These are phyloP conservation scores for Ammodytes dubius DNA, from an alignment of 2,113 vertebrate species.

Conservation along the genomic window DNA sequence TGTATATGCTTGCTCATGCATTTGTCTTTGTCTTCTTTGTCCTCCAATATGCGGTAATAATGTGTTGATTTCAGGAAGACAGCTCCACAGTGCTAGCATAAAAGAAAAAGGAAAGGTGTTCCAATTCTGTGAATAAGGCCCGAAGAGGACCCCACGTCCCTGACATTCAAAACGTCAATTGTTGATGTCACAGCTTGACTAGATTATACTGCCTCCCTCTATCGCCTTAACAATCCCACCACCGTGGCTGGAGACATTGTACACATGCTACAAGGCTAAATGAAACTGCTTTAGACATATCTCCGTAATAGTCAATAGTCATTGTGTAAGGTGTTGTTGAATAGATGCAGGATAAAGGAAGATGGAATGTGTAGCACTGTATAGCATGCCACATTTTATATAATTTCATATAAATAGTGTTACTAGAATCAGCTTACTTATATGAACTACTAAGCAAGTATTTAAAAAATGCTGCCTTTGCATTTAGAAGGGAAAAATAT, in stretches of 20 bases:
- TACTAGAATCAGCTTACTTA: not conserved
- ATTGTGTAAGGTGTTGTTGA: not conserved
- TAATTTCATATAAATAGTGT: not conserved
- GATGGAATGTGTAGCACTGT: not conserved
- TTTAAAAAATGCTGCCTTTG: conserved; percentile 5
- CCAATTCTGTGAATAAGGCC: conserved; percentile 5
- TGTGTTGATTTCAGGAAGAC: no score
- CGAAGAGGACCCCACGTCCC: conserved; percentile 17
- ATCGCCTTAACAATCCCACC: conserved; percentile 4
- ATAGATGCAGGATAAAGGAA: not conserved
- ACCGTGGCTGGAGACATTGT: conserved; percentile 12
- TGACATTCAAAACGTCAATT: conserved; percentile 58
- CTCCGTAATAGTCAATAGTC: not conserved
- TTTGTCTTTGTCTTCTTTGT: no score
- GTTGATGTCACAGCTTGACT: conserved; percentile 10
- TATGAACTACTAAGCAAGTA: not conserved
- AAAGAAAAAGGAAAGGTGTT: no score
- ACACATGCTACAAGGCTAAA: conserved; percentile 1
- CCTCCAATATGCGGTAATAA: no score
- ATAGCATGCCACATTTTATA: not conserved
- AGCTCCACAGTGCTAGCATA: no score
- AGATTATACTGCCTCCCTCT: not conserved
- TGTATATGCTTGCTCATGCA: no score
- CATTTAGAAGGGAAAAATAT: not conserved
- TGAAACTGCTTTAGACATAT: not conserved